These are phyloP conservation scores for Mustelus asterias DNA, from an alignment of 2,113 vertebrate genomes.

Conservation along the genomic window DNA sequence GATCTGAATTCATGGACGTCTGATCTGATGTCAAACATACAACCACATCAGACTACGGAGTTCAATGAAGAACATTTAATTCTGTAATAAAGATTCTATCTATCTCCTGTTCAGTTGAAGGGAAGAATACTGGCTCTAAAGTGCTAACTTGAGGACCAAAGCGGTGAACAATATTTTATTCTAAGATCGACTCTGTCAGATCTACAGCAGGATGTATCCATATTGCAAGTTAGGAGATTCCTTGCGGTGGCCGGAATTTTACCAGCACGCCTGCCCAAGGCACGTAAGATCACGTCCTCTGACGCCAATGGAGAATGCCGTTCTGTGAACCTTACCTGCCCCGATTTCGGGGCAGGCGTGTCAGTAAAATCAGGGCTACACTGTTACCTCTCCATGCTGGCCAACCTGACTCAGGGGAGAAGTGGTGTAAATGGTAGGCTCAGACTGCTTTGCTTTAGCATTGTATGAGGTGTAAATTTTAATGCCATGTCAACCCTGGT, in stretches of 20 bases:
- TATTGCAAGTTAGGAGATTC: neutral
- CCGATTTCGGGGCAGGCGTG: too few relatives aligned
- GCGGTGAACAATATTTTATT: neutral
- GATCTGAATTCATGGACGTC: neutral
- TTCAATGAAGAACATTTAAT: neutral
- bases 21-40: neutral
- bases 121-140: neutral
- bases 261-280: too few relatives aligned
- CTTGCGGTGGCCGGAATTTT: neutral
- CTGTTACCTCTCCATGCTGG: neutral
- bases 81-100: neutral
- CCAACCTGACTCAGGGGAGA: neutral
- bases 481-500: neutral
- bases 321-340: too few relatives aligned
- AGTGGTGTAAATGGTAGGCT: neutral
- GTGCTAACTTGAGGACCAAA: neutral
- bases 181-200: neutral
- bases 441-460: neutral
- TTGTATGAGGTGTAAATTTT: neutral
- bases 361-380: neutral
- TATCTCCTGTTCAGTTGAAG: neutral
- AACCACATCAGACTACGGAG: neutral
- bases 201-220: neutral
- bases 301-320: too few relatives aligned
- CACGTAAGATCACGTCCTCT: too few relatives aligned